Evolutionary conservation across 2,797 vertebrate genomes (phyloP).

Genomic region (Hyperoplus immaculatus): DNA sequence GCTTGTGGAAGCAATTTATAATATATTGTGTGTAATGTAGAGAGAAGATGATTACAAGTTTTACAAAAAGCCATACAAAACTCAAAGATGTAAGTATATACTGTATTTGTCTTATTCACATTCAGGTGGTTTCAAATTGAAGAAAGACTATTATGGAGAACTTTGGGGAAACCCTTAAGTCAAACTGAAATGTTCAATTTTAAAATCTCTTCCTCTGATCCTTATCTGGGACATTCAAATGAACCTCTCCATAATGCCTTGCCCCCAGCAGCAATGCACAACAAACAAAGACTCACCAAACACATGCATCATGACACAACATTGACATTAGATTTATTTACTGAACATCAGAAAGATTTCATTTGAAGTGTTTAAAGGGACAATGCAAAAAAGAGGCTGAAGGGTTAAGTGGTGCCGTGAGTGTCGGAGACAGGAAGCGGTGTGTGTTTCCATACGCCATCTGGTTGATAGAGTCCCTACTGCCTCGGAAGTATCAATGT

Average conservation of each 20-base stretch:
- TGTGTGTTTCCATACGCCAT: slow-evolving; percentile 54
- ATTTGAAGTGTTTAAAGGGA: background rate
- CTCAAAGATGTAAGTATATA: background rate
- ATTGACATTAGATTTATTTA: background rate
- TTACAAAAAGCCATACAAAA: background rate
- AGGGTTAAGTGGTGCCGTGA: background rate
- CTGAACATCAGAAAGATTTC: background rate
- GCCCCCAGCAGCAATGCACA: background rate
- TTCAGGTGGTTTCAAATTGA: background rate
- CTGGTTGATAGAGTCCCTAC: slow-evolving; percentile 58
- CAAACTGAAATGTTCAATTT: slow-evolving; percentile 34
- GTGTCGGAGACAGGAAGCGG: slow-evolving; percentile 44
- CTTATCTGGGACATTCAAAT: slow-evolving; percentile 29
- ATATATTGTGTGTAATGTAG: background rate
- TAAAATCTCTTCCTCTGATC: slow-evolving; percentile 47
- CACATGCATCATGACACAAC: background rate
- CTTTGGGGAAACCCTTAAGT: background rate
- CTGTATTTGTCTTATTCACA: background rate
- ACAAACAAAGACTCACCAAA: background rate
- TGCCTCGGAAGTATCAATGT: slow-evolving; percentile 29
- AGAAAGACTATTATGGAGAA: too few relatives aligned
- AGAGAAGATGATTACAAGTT: background rate
- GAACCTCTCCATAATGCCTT: background rate
- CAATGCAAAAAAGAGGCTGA: too few relatives aligned
- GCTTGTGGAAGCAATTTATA: background rate